These are phyloP conservation scores for rat (Rattus norvegicus) DNA, from an alignment of 2,113 vertebrate species.

Conservation along the genomic window DNA sequence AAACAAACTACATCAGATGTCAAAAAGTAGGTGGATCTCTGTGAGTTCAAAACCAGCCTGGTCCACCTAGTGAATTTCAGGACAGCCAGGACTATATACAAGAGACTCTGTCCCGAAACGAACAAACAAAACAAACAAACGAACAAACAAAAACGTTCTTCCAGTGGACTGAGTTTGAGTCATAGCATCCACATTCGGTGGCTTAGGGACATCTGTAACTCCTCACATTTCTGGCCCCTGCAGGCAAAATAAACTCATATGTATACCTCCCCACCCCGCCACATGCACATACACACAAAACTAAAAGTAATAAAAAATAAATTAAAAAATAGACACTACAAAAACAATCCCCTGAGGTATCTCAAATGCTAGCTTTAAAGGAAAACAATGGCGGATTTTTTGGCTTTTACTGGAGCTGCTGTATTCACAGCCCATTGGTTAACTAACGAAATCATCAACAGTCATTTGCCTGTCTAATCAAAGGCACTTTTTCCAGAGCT, in stretches of 20 bases:
- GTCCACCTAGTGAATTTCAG: neutral
- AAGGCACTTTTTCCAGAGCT: neutral
- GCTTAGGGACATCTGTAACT: neutral
- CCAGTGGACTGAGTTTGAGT: neutral
- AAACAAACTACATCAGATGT: no score
- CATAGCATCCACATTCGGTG: neutral
- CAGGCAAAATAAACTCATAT: neutral
- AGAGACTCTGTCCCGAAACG: neutral
- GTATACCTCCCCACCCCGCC: neutral
- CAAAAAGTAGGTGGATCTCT: no score
- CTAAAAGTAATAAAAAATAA: neutral
- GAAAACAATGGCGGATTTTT: neutral
- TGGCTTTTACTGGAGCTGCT: neutral
- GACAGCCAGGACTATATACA: no score
- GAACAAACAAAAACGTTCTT: neutral
- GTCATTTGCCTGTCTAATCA: neutral
- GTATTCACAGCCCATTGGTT: neutral
- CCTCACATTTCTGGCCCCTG: neutral
- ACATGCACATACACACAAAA: neutral
- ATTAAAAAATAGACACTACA: neutral
- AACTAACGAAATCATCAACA: neutral
- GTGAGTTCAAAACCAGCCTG: neutral
- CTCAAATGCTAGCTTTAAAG: neutral
- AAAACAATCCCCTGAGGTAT: neutral
- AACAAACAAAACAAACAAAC: no score